A percentile compares a stretch with the other conserved stretches of the same genome.
phyloP scores from a whole-genome alignment of 2,113 vertebrate genomes.

The Plotosus lineatus region DNA sequence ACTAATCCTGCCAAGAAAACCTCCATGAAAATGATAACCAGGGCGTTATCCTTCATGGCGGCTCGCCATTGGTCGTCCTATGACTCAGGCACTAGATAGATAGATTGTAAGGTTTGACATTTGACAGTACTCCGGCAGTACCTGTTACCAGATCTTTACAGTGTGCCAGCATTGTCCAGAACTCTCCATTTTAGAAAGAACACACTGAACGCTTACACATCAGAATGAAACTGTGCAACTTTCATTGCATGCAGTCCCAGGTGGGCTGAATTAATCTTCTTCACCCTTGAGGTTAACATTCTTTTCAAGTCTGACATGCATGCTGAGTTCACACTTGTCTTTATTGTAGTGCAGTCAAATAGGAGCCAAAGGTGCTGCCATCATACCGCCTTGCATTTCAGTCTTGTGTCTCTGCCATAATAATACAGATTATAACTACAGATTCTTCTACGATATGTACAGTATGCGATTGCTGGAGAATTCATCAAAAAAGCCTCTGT shows the following conservation, averaged over 20 bases:
- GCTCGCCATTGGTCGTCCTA: too few relatives aligned
- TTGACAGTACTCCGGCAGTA: too few relatives aligned
- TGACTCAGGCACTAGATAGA: too few relatives aligned
- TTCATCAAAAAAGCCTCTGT: background rate
- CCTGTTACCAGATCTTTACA: slow-evolving; percentile 66
- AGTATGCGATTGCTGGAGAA: background rate
- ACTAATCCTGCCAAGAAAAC: too few relatives aligned
- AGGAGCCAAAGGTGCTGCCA: background rate
- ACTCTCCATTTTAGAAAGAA: slow-evolving; percentile 49
- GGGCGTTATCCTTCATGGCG: too few relatives aligned
- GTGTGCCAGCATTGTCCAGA: slow-evolving; percentile 54
- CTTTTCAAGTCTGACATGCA: background rate
- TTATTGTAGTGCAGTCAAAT: background rate
- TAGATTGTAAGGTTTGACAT: slow-evolving; percentile 27
- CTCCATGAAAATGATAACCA: too few relatives aligned
- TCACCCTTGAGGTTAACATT: background rate
- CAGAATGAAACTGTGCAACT: background rate
- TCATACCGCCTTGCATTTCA: background rate
- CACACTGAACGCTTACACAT: background rate
- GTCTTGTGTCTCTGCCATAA: background rate
- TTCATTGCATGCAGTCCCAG: background rate
- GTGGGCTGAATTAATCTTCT: slow-evolving; percentile 13
- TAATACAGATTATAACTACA: background rate
- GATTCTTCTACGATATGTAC: background rate
- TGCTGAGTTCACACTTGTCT: background rate